phyloP scores from a whole-genome alignment of 53 echinoderm and acorn worm genomes.

The Antedon mediterranea region DNA sequence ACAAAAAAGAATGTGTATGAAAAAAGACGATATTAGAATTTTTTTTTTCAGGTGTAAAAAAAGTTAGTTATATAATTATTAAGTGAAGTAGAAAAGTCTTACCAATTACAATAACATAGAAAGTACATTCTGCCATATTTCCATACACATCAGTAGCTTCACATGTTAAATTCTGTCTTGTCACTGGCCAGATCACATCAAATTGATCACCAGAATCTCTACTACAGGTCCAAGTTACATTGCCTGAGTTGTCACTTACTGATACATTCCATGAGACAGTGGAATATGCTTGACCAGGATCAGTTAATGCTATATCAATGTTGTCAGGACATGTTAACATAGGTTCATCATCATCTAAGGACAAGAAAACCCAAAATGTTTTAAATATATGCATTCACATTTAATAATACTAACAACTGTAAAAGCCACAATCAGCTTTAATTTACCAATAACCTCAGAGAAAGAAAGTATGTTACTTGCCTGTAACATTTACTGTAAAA shows the following conservation, averaged over 20 bases:
- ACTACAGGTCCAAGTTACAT: constrained; percentile 1
- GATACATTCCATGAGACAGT: neutral
- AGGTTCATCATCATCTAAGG: constrained; percentile 16
- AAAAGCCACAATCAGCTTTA: too few species aligned
- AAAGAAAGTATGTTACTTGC: neutral
- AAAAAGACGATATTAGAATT: too few species aligned
- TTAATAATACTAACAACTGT: too few species aligned
- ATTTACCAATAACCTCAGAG: too few species aligned
- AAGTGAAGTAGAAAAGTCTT: too few species aligned
- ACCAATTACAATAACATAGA: constrained; percentile 17
- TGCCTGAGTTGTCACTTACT: constrained; percentile 7
- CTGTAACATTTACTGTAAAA: neutral
- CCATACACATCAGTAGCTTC: constrained; percentile 15
- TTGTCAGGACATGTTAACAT: constrained; percentile 5
- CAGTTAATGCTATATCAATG: constrained; percentile 4
- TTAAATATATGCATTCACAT: neutral
- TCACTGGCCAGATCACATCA: constrained; percentile 5
- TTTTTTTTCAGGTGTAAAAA: too few species aligned
- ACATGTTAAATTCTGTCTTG: constrained; percentile 7
- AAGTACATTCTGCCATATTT: constrained; percentile 8
- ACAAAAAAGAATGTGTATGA: too few species aligned
- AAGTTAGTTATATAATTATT: too few species aligned
- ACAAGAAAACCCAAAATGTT: neutral
- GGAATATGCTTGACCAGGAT: constrained; percentile 8
- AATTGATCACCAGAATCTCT: constrained; percentile 1